phyloP scores from a whole-genome alignment of 2,797 vertebrate genomes.

The Arnoldichthys spilopterus region DNA sequence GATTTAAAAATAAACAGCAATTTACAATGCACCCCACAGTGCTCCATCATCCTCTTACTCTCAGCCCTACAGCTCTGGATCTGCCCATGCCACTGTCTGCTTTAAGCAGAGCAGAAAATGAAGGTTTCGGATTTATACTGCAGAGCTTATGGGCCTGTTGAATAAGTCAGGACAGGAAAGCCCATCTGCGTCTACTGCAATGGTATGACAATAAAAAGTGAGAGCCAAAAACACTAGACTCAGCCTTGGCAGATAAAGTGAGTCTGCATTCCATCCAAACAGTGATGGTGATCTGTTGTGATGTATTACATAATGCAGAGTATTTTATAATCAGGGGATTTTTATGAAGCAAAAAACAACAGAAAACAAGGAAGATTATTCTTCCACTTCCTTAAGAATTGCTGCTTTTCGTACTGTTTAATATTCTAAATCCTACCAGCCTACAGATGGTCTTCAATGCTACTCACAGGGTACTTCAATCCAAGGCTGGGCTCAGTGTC shows the following conservation, averaged over 20 bases:
- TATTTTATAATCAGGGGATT: neutral
- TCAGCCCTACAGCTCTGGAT: neutral
- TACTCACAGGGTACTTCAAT: neutral
- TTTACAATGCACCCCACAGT: constrained; percentile 10
- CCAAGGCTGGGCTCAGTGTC: neutral
- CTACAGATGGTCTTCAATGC: neutral
- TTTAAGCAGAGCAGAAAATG: neutral
- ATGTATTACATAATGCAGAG: constrained; percentile 19
- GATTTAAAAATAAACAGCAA: neutral
- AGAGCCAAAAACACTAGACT: constrained; percentile 29
- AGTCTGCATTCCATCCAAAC: neutral
- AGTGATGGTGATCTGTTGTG: constrained; percentile 11
- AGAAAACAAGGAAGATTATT: neutral
- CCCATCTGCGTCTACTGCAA: constrained; percentile 13
- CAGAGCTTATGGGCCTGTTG: neutral
- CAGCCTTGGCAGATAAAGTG: neutral
- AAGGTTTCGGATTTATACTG: neutral
- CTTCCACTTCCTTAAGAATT: neutral
- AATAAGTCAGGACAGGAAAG: constrained; percentile 7
- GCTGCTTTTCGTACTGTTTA: neutral
- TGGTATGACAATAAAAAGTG: constrained; percentile 42
- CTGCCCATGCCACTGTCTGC: neutral
- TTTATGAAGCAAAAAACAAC: neutral
- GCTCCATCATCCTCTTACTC: constrained; percentile 21
- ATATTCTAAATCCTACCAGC: neutral